Evolutionary conservation across 2,113 vertebrate genomes (phyloP).

Genomic region (Lophotis ruficrista): DNA sequence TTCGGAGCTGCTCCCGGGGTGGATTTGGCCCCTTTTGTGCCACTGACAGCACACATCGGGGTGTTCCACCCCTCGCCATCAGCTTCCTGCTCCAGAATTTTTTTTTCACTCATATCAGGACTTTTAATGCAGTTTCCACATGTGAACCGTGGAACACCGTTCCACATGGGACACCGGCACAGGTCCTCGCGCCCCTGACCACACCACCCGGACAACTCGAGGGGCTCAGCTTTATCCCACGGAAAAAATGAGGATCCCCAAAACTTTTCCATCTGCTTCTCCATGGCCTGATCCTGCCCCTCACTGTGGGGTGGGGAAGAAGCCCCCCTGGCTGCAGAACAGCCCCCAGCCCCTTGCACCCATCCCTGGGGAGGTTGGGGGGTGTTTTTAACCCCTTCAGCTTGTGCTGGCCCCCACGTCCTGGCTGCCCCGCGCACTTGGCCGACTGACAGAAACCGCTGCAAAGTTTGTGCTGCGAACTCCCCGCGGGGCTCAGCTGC

Average conservation of each 20-base stretch:
- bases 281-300: neutral
- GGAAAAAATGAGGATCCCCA: neutral
- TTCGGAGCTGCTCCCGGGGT: fast-evolving
- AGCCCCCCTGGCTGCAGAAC: neutral
- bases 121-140: neutral
- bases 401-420: neutral
- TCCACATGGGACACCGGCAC: fast-evolving
- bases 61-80: neutral
- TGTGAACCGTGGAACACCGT: fast-evolving
- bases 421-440: neutral
- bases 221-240: neutral
- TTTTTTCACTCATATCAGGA: fast-evolving
- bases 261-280: neutral
- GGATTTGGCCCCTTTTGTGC: neutral
- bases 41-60: fast-evolving
- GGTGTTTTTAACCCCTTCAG: neutral
- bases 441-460: neutral
- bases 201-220: fast-evolving
- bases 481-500: neutral
- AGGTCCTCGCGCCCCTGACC: fast-evolving
- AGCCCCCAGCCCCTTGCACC: neutral
- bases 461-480: neutral
- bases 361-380: too few species aligned
- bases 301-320: too few species aligned
- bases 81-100: fast-evolving